Evolutionary conservation across 2,113 vertebrate species (phyloP).

Genomic region (Uropsilus gracilis): DNA sequence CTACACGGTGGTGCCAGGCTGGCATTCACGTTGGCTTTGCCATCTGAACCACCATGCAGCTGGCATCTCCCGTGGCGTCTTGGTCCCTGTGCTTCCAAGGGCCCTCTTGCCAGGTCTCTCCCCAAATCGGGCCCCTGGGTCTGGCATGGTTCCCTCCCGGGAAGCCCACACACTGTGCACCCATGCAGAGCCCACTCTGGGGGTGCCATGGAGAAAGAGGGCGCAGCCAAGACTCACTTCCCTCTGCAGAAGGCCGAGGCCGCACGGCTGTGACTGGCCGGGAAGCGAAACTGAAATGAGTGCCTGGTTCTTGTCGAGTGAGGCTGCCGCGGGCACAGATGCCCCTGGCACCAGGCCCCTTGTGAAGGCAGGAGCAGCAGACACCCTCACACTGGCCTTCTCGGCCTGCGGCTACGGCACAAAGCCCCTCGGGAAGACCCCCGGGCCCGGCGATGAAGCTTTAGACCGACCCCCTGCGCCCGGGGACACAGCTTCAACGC

Average conservation of each 20-base stretch:
- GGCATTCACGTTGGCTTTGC: neutral
- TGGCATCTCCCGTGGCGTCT: neutral
- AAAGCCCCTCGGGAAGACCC: too few species aligned
- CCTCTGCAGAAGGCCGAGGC: neutral
- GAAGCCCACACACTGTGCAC: neutral
- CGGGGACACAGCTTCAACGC: neutral
- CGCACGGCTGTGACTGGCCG: neutral
- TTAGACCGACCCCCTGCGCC: rapidly evolving
- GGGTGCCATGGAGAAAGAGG: neutral
- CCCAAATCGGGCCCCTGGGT: neutral
- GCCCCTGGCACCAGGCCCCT: rapidly evolving
- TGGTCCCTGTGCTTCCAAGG: neutral
- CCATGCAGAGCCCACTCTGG: neutral
- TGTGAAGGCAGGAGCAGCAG: neutral
- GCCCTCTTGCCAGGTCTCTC: rapidly evolving
- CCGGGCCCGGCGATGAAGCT: too few species aligned
- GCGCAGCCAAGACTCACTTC: neutral
- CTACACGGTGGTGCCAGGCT: rapidly evolving
- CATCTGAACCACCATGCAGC: neutral
- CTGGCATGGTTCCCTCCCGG: rapidly evolving
- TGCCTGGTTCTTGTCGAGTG: neutral
- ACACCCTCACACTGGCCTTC: neutral
- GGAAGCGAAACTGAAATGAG: neutral
- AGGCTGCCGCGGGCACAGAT: neutral
- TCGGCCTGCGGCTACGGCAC: neutral